Percentiles rank a stretch among this genome's conserved stretches.
Evolutionary conservation across 2,797 vertebrate species (phyloP).

Genomic region (Borostomias antarcticus): DNA sequence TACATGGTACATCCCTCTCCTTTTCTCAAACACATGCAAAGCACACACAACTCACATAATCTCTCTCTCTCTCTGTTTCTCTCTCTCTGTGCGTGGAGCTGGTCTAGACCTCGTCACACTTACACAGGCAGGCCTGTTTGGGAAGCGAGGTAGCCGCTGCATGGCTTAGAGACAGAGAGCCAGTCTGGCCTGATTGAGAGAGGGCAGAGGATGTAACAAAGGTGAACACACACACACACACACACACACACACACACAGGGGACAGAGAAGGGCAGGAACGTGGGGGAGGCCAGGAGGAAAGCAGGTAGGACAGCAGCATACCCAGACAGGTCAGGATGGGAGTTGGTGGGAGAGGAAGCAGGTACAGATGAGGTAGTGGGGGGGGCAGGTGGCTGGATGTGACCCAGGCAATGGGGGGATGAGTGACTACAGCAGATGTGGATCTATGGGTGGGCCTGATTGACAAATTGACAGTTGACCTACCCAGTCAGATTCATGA

Average conservation of each 20-base stretch:
- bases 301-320: background rate
- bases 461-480: no score
- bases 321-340: slow-evolving; percentile 2
- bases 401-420: background rate
- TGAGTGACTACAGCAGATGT: background rate
- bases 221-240: no score
- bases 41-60: no score
- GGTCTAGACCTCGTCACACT: background rate
- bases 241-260: no score
- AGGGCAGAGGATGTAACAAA: no score
- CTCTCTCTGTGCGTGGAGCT: no score
- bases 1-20: background rate
- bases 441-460: no score
- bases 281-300: background rate
- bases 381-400: background rate
- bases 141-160: background rate
- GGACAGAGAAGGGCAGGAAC: background rate
- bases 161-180: no score
- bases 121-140: background rate
- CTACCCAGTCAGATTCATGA: no score
- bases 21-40: background rate
- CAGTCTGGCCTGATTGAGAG: background rate
- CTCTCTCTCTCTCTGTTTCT: no score
- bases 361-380: background rate
- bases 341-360: background rate